phyloP scores from a whole-genome alignment of 1,140 invertebrate genomes.

The Polyergus mexicanus region DNA sequence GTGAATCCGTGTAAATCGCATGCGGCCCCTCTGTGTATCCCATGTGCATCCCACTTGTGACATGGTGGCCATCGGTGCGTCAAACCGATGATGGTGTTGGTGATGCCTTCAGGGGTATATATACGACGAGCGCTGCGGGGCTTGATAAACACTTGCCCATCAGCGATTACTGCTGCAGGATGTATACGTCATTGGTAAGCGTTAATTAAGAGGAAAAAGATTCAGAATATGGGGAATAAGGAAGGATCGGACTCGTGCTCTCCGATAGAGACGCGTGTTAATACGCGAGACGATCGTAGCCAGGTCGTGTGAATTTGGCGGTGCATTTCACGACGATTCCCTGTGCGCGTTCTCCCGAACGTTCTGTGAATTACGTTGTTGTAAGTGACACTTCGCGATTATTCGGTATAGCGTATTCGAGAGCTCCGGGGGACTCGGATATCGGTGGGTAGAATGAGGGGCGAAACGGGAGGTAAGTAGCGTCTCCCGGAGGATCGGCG shows the following conservation, averaged over 20 bases:
- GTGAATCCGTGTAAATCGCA: constrained; percentile 70
- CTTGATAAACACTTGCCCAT: constrained; percentile 83
- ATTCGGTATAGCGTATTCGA: constrained; percentile 34
- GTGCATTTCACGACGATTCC: constrained; percentile 33
- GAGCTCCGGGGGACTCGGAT: constrained; percentile 6
- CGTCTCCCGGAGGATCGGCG: constrained; percentile 51
- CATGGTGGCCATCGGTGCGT: constrained; percentile 70
- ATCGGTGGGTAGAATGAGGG: constrained; percentile 23
- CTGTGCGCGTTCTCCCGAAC: constrained; percentile 39
- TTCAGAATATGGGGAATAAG: background rate
- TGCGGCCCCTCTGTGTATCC: constrained; percentile 57
- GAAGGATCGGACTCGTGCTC: background rate
- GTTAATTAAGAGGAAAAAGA: constrained; percentile 62
- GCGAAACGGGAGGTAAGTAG: constrained; percentile 42
- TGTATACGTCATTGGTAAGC: constrained; percentile 83
- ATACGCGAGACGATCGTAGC: background rate
- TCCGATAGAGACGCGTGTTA: background rate
- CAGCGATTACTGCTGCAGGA: constrained; percentile 83
- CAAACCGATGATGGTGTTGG: constrained; percentile 71
- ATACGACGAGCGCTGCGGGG: constrained; percentile 79
- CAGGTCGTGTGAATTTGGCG: constrained; percentile 38
- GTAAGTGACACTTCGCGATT: constrained; percentile 61
- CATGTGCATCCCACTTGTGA: constrained; percentile 69
- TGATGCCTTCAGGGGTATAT: constrained; percentile 81
- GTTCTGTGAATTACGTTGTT: constrained; percentile 48